Evolutionary conservation across 2,113 vertebrate genomes (phyloP), one percentile per base, ranked within the genome.

Genomic region (Ptilonorhynchus violaceus): DNA sequence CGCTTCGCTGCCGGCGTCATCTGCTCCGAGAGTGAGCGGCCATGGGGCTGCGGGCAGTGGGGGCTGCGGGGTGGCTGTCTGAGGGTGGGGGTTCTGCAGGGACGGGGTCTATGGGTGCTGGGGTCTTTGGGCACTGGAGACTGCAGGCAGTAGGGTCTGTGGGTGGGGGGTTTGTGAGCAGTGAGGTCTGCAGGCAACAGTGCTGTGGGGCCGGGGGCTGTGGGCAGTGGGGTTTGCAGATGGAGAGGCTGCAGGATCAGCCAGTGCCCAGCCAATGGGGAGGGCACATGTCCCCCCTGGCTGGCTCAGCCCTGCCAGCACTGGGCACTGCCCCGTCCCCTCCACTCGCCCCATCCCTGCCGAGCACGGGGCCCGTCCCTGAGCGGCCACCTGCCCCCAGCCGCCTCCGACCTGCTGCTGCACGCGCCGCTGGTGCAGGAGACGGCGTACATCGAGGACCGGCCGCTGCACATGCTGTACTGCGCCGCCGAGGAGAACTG

Each of bases 401-500:
- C 99, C 1, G 98, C 99, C 25, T 99, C 99, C 1, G 99, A 99
- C 95, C 98, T 99, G 77, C 97, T 99, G 94, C 98, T 99, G 88
- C 99, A 99, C 17, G 98, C 99, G 0, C 84, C 98, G 0, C 94
- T 99, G 97, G 99, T 99, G 56, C 98, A 99, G 97, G 98, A 99
- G 98, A 99, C 99, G 0, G 99, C 98, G 1, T 99, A 99, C 96
- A 99, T 99, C 1, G 99, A 99, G 98, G 99, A 99, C 89, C 98
- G 99, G 5, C 99, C 99, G 1, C 98, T 99, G 75, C 99, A 99
- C 98, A 99, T 99, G 99, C 94, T 99, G 41, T 99, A 99, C 98
- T 99, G 99, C 0, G 99, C 99, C 0, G 99, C 99, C 0, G 99
- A 99, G 64, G 99, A 99, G 94, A 98, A 99, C 98, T 99, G 99